A percentile compares a stretch with the other conserved stretches of the same genome.
Conservation (phyloP, 53 echinoderm and acorn worm genomes). For the Crossaster papposus region DNA sequence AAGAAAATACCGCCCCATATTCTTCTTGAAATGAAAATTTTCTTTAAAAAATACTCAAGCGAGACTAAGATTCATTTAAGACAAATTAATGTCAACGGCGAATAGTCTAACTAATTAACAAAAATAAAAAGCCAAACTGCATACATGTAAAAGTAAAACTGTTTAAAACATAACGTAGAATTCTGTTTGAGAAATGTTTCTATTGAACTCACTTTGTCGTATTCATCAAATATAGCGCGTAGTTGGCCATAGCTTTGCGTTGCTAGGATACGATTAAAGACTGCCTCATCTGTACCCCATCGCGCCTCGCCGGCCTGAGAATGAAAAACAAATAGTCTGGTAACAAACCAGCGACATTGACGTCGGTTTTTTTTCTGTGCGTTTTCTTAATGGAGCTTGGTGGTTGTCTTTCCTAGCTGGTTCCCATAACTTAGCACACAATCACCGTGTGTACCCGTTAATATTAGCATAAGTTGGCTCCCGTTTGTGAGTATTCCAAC, state of each 20-base stretch:
- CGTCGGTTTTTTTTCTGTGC: too few species aligned
- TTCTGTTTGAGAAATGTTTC: not conserved
- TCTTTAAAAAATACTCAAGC: not conserved
- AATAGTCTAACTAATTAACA: not conserved
- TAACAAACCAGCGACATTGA: too few species aligned
- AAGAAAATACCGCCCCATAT: too few species aligned
- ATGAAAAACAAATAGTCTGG: not conserved
- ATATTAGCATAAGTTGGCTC: too few species aligned
- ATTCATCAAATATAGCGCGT: constrained; percentile 60
- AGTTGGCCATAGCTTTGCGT: constrained; percentile 55
- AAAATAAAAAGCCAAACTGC: not conserved
- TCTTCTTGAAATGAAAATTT: too few species aligned
- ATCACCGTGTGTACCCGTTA: too few species aligned
- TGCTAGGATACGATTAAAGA: constrained; percentile 62
- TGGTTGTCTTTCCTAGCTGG: too few species aligned
- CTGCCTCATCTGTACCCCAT: constrained; percentile 67
- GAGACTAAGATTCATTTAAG: not conserved
- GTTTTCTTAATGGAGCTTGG: too few species aligned
- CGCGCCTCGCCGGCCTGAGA: constrained; percentile 60
- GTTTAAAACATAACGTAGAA: not conserved
- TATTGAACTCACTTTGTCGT: constrained; percentile 42
- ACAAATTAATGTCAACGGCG: not conserved
- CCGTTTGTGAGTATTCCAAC: too few species aligned
- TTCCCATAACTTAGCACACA: too few species aligned
- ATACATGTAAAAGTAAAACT: not conserved